Percentiles rank a stretch among this genome's conserved stretches.
Conservation (phyloP, 2,113 vertebrate genomes). For the Thunnus thynnus region DNA sequence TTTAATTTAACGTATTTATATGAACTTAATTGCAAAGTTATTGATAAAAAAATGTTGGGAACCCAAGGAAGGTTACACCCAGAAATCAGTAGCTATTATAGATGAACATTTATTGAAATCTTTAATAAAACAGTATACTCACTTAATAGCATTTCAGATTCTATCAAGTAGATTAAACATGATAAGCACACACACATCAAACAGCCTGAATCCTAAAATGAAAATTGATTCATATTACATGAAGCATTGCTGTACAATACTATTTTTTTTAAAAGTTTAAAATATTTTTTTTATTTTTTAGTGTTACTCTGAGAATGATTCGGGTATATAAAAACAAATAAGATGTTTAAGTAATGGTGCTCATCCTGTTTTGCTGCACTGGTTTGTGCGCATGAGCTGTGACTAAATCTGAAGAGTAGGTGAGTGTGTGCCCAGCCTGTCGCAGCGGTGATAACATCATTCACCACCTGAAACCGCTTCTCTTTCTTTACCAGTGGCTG, state of each 20-base stretch:
- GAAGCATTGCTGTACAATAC: neutral
- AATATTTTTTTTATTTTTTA: neutral
- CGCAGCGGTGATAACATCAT: slow-evolving; percentile 34
- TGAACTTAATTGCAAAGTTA: neutral
- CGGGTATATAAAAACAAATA: neutral
- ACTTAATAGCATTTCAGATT: neutral
- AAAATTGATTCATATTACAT: neutral
- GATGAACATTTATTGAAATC: neutral
- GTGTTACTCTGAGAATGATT: neutral
- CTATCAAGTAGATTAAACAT: neutral
- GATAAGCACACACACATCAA: neutral
- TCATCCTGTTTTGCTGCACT: slow-evolving; percentile 10
- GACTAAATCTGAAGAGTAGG: slow-evolving; percentile 12
- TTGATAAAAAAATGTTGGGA: neutral
- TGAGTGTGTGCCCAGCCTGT: slow-evolving; percentile 17
- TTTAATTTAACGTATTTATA: neutral
- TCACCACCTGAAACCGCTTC: slow-evolving; percentile 25
- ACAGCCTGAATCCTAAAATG: neutral
- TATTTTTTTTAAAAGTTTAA: neutral
- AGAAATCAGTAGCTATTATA: neutral
- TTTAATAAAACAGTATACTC: neutral
- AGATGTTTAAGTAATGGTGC: neutral
- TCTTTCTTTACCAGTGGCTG: slow-evolving; percentile 6
- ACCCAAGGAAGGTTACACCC: no score
- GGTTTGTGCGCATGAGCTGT: slow-evolving; percentile 14